phyloP scores from a whole-genome alignment of 2,888 invertebrate genomes.

The Ceratothoa steindachneri region DNA sequence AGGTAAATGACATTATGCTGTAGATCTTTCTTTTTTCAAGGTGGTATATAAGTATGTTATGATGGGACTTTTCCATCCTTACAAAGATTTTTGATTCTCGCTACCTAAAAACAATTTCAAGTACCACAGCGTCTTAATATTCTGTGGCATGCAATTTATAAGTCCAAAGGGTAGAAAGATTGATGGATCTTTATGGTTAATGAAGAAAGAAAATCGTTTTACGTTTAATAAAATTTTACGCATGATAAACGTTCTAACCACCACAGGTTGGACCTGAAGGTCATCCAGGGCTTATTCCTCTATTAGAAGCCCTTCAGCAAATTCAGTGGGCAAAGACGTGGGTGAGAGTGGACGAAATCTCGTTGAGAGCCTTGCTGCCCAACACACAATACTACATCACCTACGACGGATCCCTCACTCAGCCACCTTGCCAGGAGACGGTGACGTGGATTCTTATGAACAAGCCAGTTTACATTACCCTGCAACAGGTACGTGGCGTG shows the following conservation, averaged over 20 bases:
- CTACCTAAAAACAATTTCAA: not conserved
- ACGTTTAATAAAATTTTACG: no score
- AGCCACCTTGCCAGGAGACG: conserved; percentile 58
- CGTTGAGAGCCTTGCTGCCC: conserved; percentile 54
- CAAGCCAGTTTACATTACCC: conserved; percentile 57
- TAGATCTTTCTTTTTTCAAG: no score
- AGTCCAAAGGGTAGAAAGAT: no score
- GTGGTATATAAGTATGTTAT: no score
- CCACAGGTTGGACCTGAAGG: conserved; percentile 30
- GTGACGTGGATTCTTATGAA: conserved; percentile 60
- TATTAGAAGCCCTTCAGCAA: conserved; percentile 38
- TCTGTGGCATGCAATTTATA: no score
- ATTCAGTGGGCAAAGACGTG: conserved; percentile 35
- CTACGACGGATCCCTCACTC: conserved; percentile 58
- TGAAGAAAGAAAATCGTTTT: no score
- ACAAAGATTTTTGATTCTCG: not conserved
- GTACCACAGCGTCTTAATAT: no score
- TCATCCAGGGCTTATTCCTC: conserved; percentile 26
- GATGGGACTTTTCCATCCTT: no score
- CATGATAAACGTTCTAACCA: no score
- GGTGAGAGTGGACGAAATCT: conserved; percentile 23
- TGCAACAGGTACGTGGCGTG: conserved; percentile 55
- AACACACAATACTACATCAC: conserved; percentile 57
- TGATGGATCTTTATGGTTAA: no score
- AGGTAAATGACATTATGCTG: conserved; percentile 77